Percentiles rank a stretch among this genome's conserved stretches.
Evolutionary conservation across 2,113 vertebrate species (phyloP).

Genomic region (Syngnathus floridae): DNA sequence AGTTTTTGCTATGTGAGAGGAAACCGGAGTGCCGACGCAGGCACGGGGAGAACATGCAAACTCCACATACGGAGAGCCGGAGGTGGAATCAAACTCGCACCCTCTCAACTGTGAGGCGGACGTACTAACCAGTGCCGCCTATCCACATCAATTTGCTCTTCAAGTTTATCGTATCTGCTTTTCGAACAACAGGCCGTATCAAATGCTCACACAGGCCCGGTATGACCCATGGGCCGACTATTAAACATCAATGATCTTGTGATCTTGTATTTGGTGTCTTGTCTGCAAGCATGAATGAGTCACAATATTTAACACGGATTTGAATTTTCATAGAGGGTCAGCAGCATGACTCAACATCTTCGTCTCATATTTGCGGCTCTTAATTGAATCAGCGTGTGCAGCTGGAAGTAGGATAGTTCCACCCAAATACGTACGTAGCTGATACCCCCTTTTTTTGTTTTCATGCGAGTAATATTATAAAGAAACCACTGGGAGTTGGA

Average conservation of each 20-base stretch:
- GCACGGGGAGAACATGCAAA: too few species aligned
- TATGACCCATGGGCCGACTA: background rate
- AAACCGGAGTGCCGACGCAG: too few species aligned
- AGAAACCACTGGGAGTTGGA: slow-evolving; percentile 2
- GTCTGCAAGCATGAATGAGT: slow-evolving; percentile 40
- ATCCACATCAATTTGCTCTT: too few species aligned
- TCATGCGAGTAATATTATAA: slow-evolving; percentile 9
- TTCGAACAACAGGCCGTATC: too few species aligned
- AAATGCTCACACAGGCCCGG: background rate
- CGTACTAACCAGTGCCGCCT: too few species aligned
- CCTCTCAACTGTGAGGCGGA: too few species aligned
- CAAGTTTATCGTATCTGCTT: too few species aligned
- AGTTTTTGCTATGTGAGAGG: too few species aligned
- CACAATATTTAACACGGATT: slow-evolving; percentile 24
- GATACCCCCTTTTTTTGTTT: slow-evolving; percentile 24
- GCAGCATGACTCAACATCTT: slow-evolving; percentile 43
- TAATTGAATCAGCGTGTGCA: slow-evolving; percentile 46
- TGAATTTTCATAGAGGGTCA: slow-evolving; percentile 38
- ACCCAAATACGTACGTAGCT: slow-evolving; percentile 9
- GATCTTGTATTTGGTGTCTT: slow-evolving; percentile 19
- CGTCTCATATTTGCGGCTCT: slow-evolving; percentile 31
- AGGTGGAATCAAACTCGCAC: too few species aligned
- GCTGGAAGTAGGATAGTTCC: slow-evolving; percentile 12
- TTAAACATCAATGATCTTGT: slow-evolving; percentile 13
- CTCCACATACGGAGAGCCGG: too few species aligned